These are phyloP conservation scores for Euura saliciscinereae DNA, from an alignment of 1,140 invertebrate species.

Conservation along the genomic window DNA sequence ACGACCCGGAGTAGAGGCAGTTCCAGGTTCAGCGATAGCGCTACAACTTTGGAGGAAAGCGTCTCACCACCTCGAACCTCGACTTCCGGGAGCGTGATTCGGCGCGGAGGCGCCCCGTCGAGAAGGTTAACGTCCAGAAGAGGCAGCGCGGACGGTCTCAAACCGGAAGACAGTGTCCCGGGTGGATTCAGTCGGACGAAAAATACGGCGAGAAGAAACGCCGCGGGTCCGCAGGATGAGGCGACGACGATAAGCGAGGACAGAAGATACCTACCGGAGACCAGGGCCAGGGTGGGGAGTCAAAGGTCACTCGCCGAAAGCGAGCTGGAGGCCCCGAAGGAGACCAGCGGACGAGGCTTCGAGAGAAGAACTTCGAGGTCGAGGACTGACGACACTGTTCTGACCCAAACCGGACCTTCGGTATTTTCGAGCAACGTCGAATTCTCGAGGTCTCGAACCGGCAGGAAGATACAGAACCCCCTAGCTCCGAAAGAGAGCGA, in stretches of 20 bases:
- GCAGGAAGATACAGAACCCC: slow-evolving; percentile 41
- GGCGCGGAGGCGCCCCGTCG: not conserved
- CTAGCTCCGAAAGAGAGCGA: not conserved
- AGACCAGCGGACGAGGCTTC: not conserved
- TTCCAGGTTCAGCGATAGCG: slow-evolving; percentile 36
- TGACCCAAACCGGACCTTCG: slow-evolving; percentile 28
- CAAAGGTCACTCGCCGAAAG: not conserved
- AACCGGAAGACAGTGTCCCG: not conserved
- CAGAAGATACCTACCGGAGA: slow-evolving; percentile 16
- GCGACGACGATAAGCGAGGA: slow-evolving; percentile 7
- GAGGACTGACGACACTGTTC: slow-evolving; percentile 4
- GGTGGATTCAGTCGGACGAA: slow-evolving; percentile 22
- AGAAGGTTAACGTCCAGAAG: not conserved
- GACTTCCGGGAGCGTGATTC: not conserved
- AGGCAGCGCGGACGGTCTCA: not conserved
- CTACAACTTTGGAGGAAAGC: not conserved
- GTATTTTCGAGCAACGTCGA: slow-evolving; percentile 29
- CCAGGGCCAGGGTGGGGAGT: not conserved
- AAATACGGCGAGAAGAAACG: slow-evolving; percentile 8
- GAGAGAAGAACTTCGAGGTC: not conserved
- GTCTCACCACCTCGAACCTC: not conserved
- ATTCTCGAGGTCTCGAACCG: slow-evolving; percentile 36
- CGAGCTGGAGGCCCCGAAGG: not conserved
- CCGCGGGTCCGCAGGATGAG: slow-evolving; percentile 10
- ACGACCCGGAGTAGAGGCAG: slow-evolving; percentile 33